phyloP scores from a whole-genome alignment of 2,888 invertebrate species.

The Orthosia incerta region DNA sequence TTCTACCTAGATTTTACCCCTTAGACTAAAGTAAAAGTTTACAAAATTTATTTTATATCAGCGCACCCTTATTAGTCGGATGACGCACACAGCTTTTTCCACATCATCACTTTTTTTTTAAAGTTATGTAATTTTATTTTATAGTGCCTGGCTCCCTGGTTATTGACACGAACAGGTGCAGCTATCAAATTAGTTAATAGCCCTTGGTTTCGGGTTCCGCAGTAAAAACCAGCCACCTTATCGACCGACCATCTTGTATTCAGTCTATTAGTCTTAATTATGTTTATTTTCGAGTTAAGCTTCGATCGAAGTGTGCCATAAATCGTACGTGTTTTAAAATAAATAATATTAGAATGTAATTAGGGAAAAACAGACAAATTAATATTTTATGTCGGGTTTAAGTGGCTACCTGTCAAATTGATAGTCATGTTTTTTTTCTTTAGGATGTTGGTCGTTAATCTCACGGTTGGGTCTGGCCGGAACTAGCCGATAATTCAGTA shows the following conservation, averaged over 20 bases:
- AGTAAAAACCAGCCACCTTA: slow-evolving; percentile 54
- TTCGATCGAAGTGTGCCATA: slow-evolving; percentile 43
- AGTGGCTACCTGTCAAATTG: slow-evolving; percentile 22
- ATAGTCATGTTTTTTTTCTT: slow-evolving; percentile 12
- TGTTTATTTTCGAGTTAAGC: slow-evolving; percentile 51
- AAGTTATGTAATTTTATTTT: slow-evolving; percentile 57
- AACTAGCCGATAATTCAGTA: slow-evolving; percentile 1
- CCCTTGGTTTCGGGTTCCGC: slow-evolving; percentile 41
- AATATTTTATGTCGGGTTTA: slow-evolving; percentile 36
- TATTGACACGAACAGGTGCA: slow-evolving; percentile 64
- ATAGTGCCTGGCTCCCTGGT: slow-evolving; percentile 52
- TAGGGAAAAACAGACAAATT: slow-evolving; percentile 40
- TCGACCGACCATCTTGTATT: slow-evolving; percentile 57
- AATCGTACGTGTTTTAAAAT: slow-evolving; percentile 48
- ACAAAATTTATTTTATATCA: not conserved
- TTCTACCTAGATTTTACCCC: not conserved
- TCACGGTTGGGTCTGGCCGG: not conserved
- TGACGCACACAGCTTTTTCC: not conserved
- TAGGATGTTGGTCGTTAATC: not conserved
- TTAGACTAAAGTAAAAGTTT: no score
- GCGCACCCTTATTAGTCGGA: slow-evolving; percentile 16
- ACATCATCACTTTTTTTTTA: slow-evolving; percentile 40
- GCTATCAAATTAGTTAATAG: slow-evolving; percentile 66
- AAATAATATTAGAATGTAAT: slow-evolving; percentile 42
- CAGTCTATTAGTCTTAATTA: slow-evolving; percentile 60